Evolutionary conservation across 1,140 invertebrate genomes (phyloP), one percentile per base, ranked within the genome.

Genomic region (Drosophila truncata): DNA sequence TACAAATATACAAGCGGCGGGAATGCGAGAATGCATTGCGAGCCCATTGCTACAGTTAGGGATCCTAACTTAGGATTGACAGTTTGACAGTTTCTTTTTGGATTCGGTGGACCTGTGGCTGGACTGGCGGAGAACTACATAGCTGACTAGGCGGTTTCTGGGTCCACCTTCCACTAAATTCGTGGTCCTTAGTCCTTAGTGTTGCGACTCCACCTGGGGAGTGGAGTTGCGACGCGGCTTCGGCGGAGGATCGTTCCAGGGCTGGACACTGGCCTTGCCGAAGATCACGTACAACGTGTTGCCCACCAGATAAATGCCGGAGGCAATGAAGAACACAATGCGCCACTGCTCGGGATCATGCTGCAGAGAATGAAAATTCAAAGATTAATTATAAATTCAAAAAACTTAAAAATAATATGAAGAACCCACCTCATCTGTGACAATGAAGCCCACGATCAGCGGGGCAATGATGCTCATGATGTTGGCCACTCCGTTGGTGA

Each of bases 401-500:
- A 0, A 37, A 37, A 2, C 10, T 5, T 1, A 23, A 5, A 18
- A 13, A 2, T 14, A n/a, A 10, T 44, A 27, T 0, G 0, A 4
- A 0, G 3, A 31, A 78, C 93, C 76, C 92, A 96, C 96, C 82
- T 94, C 92, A 88, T 97, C 94, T 10, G 93, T 94, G 3, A 97
- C 94, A 37, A 97, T 94, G 31, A 94, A 91, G 5, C 95, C 95
- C 11, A 95, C 95, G 2, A 95, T 91, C 2, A 95, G 92, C 1
- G 96, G 97, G n/a, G 95, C 96, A 46, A 96, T 92, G 59, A 97
- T 96, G 29, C 95, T 96, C 72, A 96, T 95, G 7, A 96, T 92
- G 72, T 97, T 97, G 3, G 96, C 95, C 46, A 95, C 93, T 49
- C 96, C 96, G 92, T 97, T 97, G 50, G 96, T 96, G 46, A 97